A percentile compares a stretch with the other conserved stretches of the same genome.
phyloP scores from a whole-genome alignment of 2,797 vertebrate genomes.

The Clarias laeviceps region DNA sequence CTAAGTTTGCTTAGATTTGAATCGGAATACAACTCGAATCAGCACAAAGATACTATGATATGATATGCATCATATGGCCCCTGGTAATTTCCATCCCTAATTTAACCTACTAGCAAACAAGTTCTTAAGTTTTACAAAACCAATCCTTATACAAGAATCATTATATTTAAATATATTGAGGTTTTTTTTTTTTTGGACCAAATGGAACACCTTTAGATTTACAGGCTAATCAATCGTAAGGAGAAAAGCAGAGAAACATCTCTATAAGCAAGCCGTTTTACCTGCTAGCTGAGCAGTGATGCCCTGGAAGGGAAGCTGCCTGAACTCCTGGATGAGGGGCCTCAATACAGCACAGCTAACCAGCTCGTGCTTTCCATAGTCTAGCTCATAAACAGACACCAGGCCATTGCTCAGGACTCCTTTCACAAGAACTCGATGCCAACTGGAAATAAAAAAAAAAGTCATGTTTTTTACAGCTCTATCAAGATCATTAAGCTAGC shows the following conservation, averaged over 20 bases:
- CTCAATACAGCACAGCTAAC: constrained; percentile 81
- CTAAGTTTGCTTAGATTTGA: too few relatives aligned
- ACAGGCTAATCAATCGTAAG: not conserved
- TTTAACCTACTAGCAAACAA: not conserved
- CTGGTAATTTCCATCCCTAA: too few relatives aligned
- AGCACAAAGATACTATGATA: too few relatives aligned
- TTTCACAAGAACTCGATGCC: constrained; percentile 90
- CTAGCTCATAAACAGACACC: constrained; percentile 89
- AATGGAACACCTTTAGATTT: not conserved
- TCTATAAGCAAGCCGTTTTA: constrained; percentile 57
- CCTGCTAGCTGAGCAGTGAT: constrained; percentile 91
- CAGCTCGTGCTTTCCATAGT: constrained; percentile 91
- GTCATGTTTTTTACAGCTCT: not conserved
- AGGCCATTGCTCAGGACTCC: constrained; percentile 86
- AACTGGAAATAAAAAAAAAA: constrained; percentile 68
- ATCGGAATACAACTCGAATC: too few relatives aligned
- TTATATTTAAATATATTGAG: not conserved
- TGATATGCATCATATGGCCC: too few relatives aligned
- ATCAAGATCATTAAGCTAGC: not conserved
- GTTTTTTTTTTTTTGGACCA: not conserved
- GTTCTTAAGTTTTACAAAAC: not conserved
- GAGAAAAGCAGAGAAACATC: not conserved
- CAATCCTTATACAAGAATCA: not conserved
- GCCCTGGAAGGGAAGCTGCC: constrained; percentile 89
- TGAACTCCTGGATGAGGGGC: constrained; percentile 81